Evolutionary conservation across 2,888 invertebrate genomes (phyloP).

Genomic region (Drosophila gaucha): DNA sequence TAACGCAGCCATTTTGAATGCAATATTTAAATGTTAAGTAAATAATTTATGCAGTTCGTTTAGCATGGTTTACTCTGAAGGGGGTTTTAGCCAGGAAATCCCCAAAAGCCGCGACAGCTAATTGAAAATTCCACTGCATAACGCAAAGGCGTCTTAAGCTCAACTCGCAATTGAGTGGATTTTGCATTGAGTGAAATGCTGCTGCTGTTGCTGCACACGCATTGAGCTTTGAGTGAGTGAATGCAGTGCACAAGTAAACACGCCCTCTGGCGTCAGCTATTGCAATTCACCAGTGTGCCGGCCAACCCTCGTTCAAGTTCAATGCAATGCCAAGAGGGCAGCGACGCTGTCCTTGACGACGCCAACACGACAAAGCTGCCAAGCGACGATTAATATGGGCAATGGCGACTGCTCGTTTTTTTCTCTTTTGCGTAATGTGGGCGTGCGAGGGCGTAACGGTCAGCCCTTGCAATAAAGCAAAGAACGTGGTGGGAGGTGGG

Average conservation of each 20-base stretch:
- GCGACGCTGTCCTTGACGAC: conserved; percentile 60
- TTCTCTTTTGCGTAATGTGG: conserved; percentile 42
- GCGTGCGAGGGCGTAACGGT: conserved; percentile 41
- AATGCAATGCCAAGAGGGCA: conserved; percentile 57
- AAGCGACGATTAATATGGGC: conserved; percentile 39
- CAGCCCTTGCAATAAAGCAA: conserved; percentile 16
- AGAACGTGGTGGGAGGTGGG: conserved; percentile 17
- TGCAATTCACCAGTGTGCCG: conserved; percentile 33
- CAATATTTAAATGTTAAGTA: conserved; percentile 60
- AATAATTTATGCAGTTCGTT: conserved; percentile 64
- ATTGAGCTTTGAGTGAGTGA: conserved; percentile 23
- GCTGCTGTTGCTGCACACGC: conserved; percentile 6
- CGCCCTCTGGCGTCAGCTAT: conserved; percentile 54
- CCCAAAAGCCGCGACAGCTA: conserved; percentile 33
- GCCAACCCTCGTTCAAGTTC: conserved; percentile 71
- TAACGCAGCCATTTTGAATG: conserved; percentile 29
- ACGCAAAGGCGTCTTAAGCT: conserved; percentile 39
- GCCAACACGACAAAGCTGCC: conserved; percentile 43
- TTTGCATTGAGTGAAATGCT: conserved; percentile 26
- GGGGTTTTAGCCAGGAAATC: conserved; percentile 12
- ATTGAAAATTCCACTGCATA: conserved; percentile 63
- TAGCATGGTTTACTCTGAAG: not conserved
- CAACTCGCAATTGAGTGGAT: conserved; percentile 29
- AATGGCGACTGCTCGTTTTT: conserved; percentile 7
- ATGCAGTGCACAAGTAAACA: conserved; percentile 39